phyloP scores from a whole-genome alignment of 2,797 vertebrate genomes.

The Numenius phaeopus region DNA sequence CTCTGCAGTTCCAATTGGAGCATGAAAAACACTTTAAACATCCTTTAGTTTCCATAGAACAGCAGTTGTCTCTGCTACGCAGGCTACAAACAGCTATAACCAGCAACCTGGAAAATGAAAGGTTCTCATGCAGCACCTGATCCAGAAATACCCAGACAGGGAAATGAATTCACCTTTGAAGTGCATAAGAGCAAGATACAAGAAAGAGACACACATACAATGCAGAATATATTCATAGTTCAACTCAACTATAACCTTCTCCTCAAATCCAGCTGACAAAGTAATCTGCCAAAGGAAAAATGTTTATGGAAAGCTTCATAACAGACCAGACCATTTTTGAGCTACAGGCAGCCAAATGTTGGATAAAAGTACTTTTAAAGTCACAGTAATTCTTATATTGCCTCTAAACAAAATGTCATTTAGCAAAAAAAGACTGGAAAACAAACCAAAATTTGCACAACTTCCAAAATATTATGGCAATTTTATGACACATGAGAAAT shows the following conservation, averaged over 20 bases:
- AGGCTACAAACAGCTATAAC: not conserved
- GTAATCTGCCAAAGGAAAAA: not conserved
- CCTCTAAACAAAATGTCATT: not conserved
- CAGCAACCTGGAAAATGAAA: constrained; percentile 2
- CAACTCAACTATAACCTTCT: not conserved
- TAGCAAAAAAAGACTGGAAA: not conserved
- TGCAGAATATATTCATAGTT: not conserved
- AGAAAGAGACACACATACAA: not conserved
- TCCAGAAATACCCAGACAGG: not conserved
- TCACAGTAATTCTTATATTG: not conserved
- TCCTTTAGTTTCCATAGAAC: constrained; percentile 17
- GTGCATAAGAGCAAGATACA: not conserved
- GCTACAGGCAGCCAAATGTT: not conserved
- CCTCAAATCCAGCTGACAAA: not conserved
- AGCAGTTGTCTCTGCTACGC: not conserved
- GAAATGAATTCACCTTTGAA: not conserved
- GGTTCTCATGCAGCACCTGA: not conserved
- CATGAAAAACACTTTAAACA: constrained; percentile 9
- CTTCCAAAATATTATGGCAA: not conserved
- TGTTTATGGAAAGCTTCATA: not conserved
- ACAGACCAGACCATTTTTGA: not conserved
- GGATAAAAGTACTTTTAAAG: not conserved
- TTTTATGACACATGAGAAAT: not conserved
- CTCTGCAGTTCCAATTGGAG: not conserved
- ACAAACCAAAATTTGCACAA: not conserved